Evolutionary conservation across 1,140 invertebrate genomes (phyloP), one percentile per base, ranked within the genome.

Genomic region (Brachionus koreanus): DNA sequence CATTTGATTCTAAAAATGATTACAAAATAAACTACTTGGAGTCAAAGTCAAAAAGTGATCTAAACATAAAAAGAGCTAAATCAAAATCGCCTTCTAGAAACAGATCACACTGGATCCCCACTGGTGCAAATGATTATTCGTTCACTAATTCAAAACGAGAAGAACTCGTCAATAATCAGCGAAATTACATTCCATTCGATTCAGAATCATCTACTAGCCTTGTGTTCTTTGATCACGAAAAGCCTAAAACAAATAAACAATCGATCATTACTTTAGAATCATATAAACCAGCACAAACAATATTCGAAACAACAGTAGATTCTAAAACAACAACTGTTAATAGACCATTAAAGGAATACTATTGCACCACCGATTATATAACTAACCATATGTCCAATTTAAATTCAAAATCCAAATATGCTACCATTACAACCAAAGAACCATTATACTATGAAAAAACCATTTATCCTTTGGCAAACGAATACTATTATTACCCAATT

Each of bases 71-170:
- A 43, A 39, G 42, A 5, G 12, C 10, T 2, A 35, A 19, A 23
- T 57, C 49, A 57, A 57, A 23, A 23, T 57, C 49, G 0, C 49
- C 49, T 57, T 57, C 49, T 25, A n/a, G 49, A 57, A 57, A 19
- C 16, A 74, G 69, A 74, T 43, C 39, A 39, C 69, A 42, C 2
- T 74, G 69, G 69, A 39, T 74, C 9, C 69, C 69, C 4, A 74
- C 69, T 13, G 69, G 69, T 9, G 46, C 69, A 46, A 74, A 74
- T 29, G 69, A 74, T 29, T 74, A 74, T 43, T 25, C 69, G 5
- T 19, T 5, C 10, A 74, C 69, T 25, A 43, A 74, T 46, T 5
- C 12, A 13, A 74, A 74, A 74, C 16, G 69, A 25, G 69, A 46
- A 46, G 39, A 23, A 5, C 43, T 74, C 12, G 13, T 25, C 13